These are phyloP conservation scores for Drosophila prosaltans DNA, from an alignment of 1,140 invertebrate genomes.

Conservation along the genomic window DNA sequence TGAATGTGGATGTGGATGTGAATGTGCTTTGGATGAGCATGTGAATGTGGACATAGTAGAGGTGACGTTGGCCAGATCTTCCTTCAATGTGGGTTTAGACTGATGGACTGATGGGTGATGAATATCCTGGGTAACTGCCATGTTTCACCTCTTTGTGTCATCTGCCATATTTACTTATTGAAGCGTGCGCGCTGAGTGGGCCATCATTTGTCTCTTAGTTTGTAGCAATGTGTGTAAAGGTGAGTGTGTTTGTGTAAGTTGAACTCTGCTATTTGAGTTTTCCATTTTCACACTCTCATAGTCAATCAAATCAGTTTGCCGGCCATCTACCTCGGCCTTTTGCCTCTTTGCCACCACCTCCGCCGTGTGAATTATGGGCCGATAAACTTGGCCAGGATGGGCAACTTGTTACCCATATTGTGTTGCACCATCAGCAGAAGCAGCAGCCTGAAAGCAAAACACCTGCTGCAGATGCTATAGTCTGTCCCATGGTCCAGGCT, in stretches of 20 bases:
- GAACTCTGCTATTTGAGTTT: constrained; percentile 45
- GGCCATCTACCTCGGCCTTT: constrained; percentile 38
- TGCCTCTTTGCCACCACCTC: constrained; percentile 16
- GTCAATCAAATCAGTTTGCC: constrained; percentile 66
- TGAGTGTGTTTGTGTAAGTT: no score
- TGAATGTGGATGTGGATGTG: constrained; percentile 5
- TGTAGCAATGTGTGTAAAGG: no score
- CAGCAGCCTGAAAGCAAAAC: constrained; percentile 68
- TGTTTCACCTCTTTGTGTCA: constrained; percentile 49
- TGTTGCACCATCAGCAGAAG: constrained; percentile 43
- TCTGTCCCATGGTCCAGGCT: constrained; percentile 34
- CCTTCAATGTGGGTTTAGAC: constrained; percentile 31
- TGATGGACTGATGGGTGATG: constrained; percentile 20
- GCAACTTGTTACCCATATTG: constrained; percentile 77
- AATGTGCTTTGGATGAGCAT: constrained; percentile 13
- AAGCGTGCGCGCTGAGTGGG: constrained; percentile 46
- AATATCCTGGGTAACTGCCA: constrained; percentile 32
- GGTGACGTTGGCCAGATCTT: constrained; percentile 19
- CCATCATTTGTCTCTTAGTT: constrained; percentile 16
- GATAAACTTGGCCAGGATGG: constrained; percentile 73
- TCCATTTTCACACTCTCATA: constrained; percentile 60
- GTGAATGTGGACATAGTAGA: constrained; percentile 35
- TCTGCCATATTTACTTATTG: constrained; percentile 52
- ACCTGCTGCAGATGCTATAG: constrained; percentile 75
- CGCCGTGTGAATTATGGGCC: constrained; percentile 73